Evolutionary conservation across 2,888 invertebrate genomes (phyloP).

Genomic region (Augiades crinisus): DNA sequence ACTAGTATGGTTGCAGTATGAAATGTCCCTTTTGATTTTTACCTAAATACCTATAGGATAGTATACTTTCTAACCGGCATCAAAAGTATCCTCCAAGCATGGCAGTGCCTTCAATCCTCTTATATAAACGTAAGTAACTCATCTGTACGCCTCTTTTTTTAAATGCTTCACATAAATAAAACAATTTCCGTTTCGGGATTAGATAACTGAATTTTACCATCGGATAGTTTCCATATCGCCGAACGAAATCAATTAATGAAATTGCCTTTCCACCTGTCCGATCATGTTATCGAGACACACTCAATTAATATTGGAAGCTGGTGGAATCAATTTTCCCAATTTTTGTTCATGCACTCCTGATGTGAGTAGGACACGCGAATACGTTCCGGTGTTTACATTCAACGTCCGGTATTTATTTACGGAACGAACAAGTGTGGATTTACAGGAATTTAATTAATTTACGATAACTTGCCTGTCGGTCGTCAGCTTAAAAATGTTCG

Average conservation of each 20-base stretch:
- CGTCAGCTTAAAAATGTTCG: too few species aligned
- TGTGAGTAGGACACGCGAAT: constrained; percentile 3
- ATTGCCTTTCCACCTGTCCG: constrained; percentile 32
- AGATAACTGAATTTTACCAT: background rate
- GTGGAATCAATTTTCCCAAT: constrained; percentile 6
- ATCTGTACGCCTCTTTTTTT: too few species aligned
- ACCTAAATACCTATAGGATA: too few species aligned
- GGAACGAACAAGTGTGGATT: background rate
- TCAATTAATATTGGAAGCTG: constrained; percentile 1
- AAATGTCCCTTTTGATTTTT: too few species aligned
- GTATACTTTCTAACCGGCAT: too few species aligned
- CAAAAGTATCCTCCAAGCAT: too few species aligned
- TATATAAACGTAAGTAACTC: too few species aligned
- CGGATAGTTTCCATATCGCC: background rate
- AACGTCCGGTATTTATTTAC: too few species aligned
- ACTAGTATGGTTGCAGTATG: too few species aligned
- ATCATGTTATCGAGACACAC: constrained; percentile 9
- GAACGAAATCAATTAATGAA: constrained; percentile 32
- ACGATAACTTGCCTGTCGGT: background rate
- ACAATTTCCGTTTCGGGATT: too few species aligned
- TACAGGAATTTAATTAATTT: constrained; percentile 1
- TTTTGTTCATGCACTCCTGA: constrained; percentile 6
- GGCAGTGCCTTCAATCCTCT: too few species aligned
- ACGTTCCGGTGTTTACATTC: constrained; percentile 6
- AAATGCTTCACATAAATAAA: too few species aligned